phyloP scores from a whole-genome alignment of 2,888 invertebrate genomes.

The Cancer borealis region DNA sequence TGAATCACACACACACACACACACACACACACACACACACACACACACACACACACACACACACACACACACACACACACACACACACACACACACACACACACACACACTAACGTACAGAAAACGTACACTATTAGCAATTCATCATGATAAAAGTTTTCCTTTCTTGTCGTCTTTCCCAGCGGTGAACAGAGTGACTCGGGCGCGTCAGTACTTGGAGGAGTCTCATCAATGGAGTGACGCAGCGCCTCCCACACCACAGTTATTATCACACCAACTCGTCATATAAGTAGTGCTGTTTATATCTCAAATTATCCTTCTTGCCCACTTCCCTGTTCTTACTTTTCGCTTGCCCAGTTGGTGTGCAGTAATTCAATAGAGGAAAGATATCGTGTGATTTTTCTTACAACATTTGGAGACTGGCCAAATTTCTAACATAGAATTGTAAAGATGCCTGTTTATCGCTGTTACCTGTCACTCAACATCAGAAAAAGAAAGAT shows the following conservation, averaged over 20 bases:
- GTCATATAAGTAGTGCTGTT: not conserved
- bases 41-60: not conserved
- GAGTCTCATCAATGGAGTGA: not conserved
- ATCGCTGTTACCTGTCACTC: no score
- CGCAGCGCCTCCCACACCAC: not conserved
- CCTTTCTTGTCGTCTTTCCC: not conserved
- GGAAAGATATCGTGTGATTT: no score
- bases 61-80: not conserved
- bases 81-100: not conserved
- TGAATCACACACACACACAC: not conserved
- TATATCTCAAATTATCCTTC: no score
- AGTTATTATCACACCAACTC: not conserved
- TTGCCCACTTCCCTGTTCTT: no score
- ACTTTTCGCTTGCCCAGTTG: no score
- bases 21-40: slow-evolving; percentile 20
- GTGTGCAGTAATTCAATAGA: no score
- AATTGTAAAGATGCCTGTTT: no score
- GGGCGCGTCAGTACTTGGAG: not conserved
- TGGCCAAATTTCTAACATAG: no score
- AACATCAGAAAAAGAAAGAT: no score
- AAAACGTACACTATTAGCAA: not conserved
- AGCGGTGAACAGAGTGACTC: not conserved
- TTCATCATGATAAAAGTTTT: not conserved
- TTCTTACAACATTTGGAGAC: no score
- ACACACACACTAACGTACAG: not conserved